Conservation (phyloP, 2,888 invertebrate genomes). For the Tetragnatha montana region DNA sequence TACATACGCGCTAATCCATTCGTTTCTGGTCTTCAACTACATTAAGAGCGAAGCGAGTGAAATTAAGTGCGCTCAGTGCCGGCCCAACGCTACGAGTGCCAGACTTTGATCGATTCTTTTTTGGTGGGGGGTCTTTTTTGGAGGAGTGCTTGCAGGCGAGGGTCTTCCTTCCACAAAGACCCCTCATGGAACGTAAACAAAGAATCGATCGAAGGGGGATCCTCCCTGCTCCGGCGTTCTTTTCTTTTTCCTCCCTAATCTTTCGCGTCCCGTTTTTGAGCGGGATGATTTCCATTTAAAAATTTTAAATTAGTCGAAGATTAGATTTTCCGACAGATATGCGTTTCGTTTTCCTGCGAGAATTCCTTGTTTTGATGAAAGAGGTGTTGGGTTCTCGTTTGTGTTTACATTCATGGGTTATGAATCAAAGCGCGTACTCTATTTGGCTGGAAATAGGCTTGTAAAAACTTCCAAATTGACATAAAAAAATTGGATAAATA, state of each 20-base stretch:
- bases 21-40: too few relatives aligned
- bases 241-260: background rate
- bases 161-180: slow-evolving; percentile 32
- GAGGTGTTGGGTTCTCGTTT: background rate
- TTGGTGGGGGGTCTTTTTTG: slow-evolving; percentile 19
- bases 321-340: background rate
- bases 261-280: slow-evolving; percentile 11
- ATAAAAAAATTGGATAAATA: too few relatives aligned
- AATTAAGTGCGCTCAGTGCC: background rate
- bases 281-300: slow-evolving; percentile 9
- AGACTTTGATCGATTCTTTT: slow-evolving; percentile 6
- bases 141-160: background rate
- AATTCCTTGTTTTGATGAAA: background rate
- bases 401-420: background rate
- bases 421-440: background rate
- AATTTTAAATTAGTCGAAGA: background rate
- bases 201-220: slow-evolving; percentile 52
- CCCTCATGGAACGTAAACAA: slow-evolving; percentile 43
- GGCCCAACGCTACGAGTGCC: background rate
- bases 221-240: slow-evolving; percentile 30
- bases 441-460: background rate
- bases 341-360: background rate
- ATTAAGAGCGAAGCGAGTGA: background rate
- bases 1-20: too few relatives aligned
- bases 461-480: too few relatives aligned